A percentile compares a stretch with the other conserved stretches of the same genome.
Evolutionary conservation across 2,113 vertebrate genomes (phyloP).

Genomic region (Phocoena phocoena): DNA sequence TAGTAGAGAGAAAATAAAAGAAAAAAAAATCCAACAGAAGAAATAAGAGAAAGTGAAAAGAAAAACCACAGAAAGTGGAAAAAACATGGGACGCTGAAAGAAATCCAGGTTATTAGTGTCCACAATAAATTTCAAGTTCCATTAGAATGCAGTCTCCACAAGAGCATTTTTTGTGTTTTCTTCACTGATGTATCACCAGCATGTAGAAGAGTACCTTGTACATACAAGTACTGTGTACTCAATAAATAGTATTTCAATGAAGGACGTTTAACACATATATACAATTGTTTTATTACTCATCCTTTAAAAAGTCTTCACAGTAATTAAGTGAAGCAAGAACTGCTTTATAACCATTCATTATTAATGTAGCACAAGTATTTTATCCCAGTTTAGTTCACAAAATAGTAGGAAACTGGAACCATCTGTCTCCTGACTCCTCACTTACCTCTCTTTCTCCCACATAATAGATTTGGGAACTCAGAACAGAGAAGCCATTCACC

Average conservation of each 20-base stretch:
- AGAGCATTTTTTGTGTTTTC: neutral
- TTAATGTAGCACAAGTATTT: neutral
- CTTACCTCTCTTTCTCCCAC: neutral
- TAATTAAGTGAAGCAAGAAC: neutral
- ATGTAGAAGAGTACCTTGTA: neutral
- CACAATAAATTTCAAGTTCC: neutral
- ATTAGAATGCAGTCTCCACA: neutral
- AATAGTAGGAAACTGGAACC: neutral
- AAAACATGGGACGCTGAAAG: neutral
- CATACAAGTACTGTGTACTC: neutral
- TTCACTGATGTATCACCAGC: neutral
- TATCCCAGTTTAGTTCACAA: too few species aligned
- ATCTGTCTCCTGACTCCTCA: neutral
- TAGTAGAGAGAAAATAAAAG: neutral
- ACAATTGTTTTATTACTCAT: neutral
- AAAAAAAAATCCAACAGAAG: neutral
- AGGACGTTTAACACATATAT: neutral
- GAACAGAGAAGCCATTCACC: neutral
- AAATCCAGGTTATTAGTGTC: neutral
- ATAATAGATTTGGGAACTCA: neutral
- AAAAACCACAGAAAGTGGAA: neutral
- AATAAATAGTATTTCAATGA: neutral
- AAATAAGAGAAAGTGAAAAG: neutral
- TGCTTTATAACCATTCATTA: neutral
- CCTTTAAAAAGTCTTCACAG: neutral